These are phyloP conservation scores for Alca torda DNA, from an alignment of 2,797 vertebrate species.

Conservation along the genomic window DNA sequence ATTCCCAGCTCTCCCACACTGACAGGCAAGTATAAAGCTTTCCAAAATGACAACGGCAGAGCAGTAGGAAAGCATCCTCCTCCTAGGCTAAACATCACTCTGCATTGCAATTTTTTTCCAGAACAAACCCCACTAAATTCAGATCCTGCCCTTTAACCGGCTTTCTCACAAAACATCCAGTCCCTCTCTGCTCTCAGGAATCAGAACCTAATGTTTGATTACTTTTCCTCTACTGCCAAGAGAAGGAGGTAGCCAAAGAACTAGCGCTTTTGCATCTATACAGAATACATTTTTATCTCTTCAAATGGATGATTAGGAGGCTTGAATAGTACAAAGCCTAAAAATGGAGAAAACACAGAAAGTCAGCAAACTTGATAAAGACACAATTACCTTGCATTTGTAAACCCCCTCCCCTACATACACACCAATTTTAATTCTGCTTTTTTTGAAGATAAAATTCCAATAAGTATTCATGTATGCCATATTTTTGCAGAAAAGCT, in stretches of 20 bases:
- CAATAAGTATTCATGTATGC: conserved; percentile 40
- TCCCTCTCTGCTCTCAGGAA: not conserved
- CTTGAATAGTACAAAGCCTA: conserved; percentile 48
- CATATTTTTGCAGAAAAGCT: conserved; percentile 3
- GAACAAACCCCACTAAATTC: not conserved
- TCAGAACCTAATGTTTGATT: not conserved
- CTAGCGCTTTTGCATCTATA: not conserved
- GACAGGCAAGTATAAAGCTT: not conserved
- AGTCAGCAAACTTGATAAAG: conserved; percentile 39
- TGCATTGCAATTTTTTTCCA: not conserved
- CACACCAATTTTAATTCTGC: conserved; percentile 30
- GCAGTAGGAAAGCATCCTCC: not conserved
- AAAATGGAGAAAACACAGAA: conserved; percentile 38
- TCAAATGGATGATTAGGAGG: conserved; percentile 43
- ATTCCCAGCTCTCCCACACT: not conserved
- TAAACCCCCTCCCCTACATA: not conserved
- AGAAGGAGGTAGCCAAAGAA: not conserved
- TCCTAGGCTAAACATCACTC: not conserved
- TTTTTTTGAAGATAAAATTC: conserved; percentile 57
- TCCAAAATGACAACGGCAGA: not conserved
- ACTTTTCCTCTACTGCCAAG: not conserved
- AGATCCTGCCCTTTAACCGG: not conserved
- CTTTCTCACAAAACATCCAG: not conserved
- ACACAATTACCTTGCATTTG: conserved; percentile 42
- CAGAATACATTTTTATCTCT: conserved; percentile 27